phyloP scores from a whole-genome alignment of 2,888 invertebrate species.

The Ichneumon xanthorius region DNA sequence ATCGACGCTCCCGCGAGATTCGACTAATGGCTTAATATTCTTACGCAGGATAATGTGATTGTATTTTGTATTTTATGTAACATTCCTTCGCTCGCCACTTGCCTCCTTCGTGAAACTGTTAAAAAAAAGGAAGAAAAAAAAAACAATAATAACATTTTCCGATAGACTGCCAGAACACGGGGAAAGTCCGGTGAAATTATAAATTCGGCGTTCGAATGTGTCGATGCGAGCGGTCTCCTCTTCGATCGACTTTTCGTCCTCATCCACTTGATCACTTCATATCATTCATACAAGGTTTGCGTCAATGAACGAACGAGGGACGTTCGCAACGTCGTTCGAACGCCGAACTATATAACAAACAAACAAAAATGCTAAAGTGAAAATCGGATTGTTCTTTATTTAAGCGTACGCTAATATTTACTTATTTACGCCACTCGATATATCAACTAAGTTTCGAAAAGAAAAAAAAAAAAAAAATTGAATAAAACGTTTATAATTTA shows the following conservation, averaged over 20 bases:
- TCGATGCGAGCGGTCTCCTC: slow-evolving; percentile 32
- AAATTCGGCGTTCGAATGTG: slow-evolving; percentile 47
- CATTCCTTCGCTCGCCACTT: slow-evolving; percentile 63
- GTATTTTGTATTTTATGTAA: slow-evolving; percentile 61
- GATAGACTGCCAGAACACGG: slow-evolving; percentile 26
- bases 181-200: slow-evolving; percentile 14
- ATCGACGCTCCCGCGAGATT: slow-evolving; percentile 20
- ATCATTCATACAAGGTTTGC: slow-evolving; percentile 82
- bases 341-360: slow-evolving; percentile 10
- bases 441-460: slow-evolving; percentile 51
- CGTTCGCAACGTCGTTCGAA: slow-evolving; percentile 42
- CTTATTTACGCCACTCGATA: slow-evolving; percentile 50
- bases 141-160: slow-evolving; percentile 15
- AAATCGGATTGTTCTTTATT: slow-evolving; percentile 15
- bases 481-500: slow-evolving; percentile 55
- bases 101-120: slow-evolving; percentile 40
- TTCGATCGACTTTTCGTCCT: slow-evolving; percentile 82
- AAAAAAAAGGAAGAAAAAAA: background rate
- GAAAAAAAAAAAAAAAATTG: background rate
- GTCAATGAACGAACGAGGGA: slow-evolving; percentile 78
- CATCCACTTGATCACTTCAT: slow-evolving; percentile 81
- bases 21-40: slow-evolving; percentile 45
- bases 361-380: background rate
- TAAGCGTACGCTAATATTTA: slow-evolving; percentile 31
- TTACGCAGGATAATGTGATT: slow-evolving; percentile 60